A percentile compares a stretch with the other conserved stretches of the same genome.
phyloP scores from a whole-genome alignment of 2,797 vertebrate species.

The Petrocephalus schoutedeni region DNA sequence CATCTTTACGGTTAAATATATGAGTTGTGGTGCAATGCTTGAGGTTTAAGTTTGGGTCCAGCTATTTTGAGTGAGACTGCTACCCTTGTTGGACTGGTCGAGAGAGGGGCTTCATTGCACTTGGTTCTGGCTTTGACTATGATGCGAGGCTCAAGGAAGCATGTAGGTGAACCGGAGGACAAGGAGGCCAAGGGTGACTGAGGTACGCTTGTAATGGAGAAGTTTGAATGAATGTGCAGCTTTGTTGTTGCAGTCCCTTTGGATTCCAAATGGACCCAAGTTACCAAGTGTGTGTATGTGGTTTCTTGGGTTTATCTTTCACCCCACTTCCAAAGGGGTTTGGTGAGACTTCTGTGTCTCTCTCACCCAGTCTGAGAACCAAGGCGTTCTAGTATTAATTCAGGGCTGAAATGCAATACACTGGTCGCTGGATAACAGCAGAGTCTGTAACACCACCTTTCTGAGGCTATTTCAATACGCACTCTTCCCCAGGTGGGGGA shows the following conservation, averaged over 20 bases:
- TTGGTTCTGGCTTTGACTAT: neutral
- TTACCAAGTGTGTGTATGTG: neutral
- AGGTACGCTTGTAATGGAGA: conserved; percentile 17
- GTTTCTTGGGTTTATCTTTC: conserved; percentile 20
- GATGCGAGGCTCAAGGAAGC: neutral
- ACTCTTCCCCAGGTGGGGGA: conserved; percentile 7
- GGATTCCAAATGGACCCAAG: neutral
- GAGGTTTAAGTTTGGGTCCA: neutral
- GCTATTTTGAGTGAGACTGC: neutral
- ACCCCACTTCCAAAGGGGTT: conserved; percentile 28
- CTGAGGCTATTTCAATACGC: conserved; percentile 18
- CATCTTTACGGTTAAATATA: conserved; percentile 13
- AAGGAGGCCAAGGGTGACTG: conserved; percentile 9
- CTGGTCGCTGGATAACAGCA: conserved; percentile 38
- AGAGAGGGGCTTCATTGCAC: neutral
- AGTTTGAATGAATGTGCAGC: conserved; percentile 17
- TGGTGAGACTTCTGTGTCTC: conserved; percentile 40
- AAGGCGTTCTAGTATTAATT: conserved; percentile 40
- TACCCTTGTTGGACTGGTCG: neutral
- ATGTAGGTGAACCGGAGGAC: conserved; percentile 1
- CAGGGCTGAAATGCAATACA: conserved; percentile 48
- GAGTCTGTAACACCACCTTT: conserved; percentile 23
- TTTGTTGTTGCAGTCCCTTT: conserved; percentile 6
- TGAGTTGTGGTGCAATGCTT: conserved; percentile 17
- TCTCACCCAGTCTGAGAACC: conserved; percentile 25